These are phyloP conservation scores for Andrena minutula DNA, from an alignment of 2,888 invertebrate genomes.

Conservation along the genomic window DNA sequence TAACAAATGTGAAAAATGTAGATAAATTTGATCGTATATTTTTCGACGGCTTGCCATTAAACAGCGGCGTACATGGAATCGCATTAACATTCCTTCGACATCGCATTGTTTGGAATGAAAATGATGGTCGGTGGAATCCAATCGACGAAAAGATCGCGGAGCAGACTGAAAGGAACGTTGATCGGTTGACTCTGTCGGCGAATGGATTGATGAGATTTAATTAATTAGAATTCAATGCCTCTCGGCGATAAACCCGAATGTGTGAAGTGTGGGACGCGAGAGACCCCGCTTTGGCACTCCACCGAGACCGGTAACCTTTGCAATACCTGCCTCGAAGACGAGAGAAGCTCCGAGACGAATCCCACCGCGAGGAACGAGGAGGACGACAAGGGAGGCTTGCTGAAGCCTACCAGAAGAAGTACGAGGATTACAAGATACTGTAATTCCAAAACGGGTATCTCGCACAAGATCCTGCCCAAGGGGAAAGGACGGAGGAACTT, in stretches of 20 bases:
- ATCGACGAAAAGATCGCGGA: slow-evolving; percentile 29
- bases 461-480: slow-evolving; percentile 85
- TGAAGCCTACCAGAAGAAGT: slow-evolving; percentile 87
- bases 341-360: slow-evolving; percentile 81
- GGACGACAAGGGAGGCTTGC: slow-evolving; percentile 81
- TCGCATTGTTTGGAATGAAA: slow-evolving; percentile 5
- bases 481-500: slow-evolving; percentile 92
- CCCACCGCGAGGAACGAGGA: slow-evolving; percentile 76
- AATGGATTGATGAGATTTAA: slow-evolving; percentile 35
- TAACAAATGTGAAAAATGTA: slow-evolving; percentile 20
- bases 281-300: slow-evolving; percentile 91
- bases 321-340: slow-evolving; percentile 89
- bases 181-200: slow-evolving; percentile 19
- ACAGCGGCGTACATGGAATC: not conserved
- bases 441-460: slow-evolving; percentile 85
- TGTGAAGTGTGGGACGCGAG: slow-evolving; percentile 89
- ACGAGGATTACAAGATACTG: slow-evolving; percentile 87
- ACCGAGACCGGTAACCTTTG: slow-evolving; percentile 92
- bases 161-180: slow-evolving; percentile 39
- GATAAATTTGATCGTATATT: not conserved
- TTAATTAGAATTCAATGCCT: slow-evolving; percentile 80
- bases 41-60: not conserved
- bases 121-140: slow-evolving; percentile 31
- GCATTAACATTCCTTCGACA: slow-evolving; percentile 12
- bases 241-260: slow-evolving; percentile 88